Conservation (phyloP, 23 tunicate species). For the Diplosoma virens region DNA sequence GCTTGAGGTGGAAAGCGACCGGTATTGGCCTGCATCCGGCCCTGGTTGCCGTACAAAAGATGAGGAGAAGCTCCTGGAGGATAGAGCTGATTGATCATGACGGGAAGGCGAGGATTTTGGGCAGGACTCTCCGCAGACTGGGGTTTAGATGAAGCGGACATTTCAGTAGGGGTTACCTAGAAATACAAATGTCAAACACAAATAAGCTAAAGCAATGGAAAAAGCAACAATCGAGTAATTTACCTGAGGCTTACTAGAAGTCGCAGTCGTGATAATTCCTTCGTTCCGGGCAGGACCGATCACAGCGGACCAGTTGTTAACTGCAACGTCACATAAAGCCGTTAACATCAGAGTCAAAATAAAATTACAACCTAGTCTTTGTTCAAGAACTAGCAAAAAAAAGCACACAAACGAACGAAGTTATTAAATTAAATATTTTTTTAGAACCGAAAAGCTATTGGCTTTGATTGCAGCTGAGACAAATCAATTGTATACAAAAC, state of each 20-base stretch:
- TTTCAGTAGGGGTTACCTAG: constrained; percentile 35
- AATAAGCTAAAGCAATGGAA: not conserved
- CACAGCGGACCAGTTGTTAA: constrained; percentile 41
- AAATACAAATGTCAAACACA: not conserved
- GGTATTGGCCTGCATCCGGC: constrained; percentile 4
- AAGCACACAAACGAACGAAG: not conserved
- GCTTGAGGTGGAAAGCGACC: constrained; percentile 33
- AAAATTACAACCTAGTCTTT: too few species aligned
- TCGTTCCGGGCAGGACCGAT: constrained; percentile 17
- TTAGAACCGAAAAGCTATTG: not conserved
- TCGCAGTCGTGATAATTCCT: constrained; percentile 42
- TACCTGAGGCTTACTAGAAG: constrained; percentile 58
- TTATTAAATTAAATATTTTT: not conserved
- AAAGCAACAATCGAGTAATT: too few species aligned
- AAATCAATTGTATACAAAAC: not conserved
- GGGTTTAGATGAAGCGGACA: constrained; percentile 14
- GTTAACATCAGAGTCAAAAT: too few species aligned
- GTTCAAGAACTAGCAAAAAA: too few species aligned
- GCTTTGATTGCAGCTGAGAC: too few species aligned
- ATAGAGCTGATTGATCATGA: constrained; percentile 9
- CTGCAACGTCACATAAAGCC: too few species aligned
- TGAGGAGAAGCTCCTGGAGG: constrained; percentile 26
- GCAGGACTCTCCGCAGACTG: constrained; percentile 24
- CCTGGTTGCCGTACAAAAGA: constrained; percentile 3
- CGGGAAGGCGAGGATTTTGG: not conserved